These are phyloP conservation scores for Oasisia sp. DNA, from an alignment of 2,888 invertebrate species.

Conservation along the genomic window DNA sequence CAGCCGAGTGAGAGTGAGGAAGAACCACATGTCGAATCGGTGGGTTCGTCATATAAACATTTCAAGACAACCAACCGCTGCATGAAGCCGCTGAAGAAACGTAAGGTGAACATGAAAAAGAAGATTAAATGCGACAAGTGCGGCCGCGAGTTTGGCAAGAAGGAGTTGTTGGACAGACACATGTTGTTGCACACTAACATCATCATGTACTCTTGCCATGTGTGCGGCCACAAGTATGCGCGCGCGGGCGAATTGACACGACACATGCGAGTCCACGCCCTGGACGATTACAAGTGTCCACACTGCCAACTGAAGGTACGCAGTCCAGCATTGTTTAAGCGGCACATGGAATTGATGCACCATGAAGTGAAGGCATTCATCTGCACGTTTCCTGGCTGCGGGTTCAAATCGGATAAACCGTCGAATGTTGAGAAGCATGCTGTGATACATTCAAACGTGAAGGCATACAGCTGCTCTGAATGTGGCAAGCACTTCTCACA, in stretches of 20 bases:
- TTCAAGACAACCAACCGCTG: neutral
- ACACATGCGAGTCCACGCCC: slow-evolving; percentile 45
- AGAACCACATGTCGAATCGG: neutral
- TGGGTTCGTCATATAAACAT: neutral
- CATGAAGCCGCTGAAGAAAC: slow-evolving; percentile 17
- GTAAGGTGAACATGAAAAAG: slow-evolving; percentile 23
- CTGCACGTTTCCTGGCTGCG: slow-evolving; percentile 46
- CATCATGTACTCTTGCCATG: slow-evolving; percentile 40
- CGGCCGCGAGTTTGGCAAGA: slow-evolving; percentile 33
- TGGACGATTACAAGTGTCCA: slow-evolving; percentile 40
- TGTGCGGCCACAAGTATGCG: slow-evolving; percentile 44
- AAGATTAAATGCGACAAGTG: slow-evolving; percentile 32
- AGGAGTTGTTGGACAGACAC: slow-evolving; percentile 32
- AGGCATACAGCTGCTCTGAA: slow-evolving; percentile 45
- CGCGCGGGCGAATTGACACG: slow-evolving; percentile 45
- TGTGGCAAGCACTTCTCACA: slow-evolving; percentile 50
- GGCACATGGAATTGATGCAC: slow-evolving; percentile 43
- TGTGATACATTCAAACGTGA: slow-evolving; percentile 46
- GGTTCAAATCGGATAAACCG: slow-evolving; percentile 43
- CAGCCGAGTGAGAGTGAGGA: neutral
- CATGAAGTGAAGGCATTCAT: slow-evolving; percentile 44
- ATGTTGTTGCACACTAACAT: slow-evolving; percentile 27
- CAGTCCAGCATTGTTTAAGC: slow-evolving; percentile 41
- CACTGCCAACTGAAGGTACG: slow-evolving; percentile 42
- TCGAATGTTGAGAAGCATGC: slow-evolving; percentile 46